These are phyloP conservation scores for Drosophila kambysellisi DNA, from an alignment of 2,888 invertebrate species.

Conservation along the genomic window DNA sequence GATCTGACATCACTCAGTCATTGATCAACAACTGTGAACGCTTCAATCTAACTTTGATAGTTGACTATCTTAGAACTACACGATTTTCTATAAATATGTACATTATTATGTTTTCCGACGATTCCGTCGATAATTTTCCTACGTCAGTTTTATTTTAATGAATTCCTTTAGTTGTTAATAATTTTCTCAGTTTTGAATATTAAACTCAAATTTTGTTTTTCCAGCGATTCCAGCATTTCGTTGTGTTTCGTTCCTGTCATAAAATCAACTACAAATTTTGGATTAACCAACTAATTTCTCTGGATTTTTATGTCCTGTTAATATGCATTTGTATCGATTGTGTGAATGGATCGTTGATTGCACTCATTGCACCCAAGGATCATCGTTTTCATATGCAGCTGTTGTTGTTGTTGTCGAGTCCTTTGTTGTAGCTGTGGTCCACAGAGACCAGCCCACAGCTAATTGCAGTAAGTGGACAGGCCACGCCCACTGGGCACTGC, in stretches of 20 bases:
- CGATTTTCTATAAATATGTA: neutral
- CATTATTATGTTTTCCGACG: neutral
- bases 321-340: neutral
- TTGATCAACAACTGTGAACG: constrained; percentile 10
- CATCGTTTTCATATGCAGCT: constrained; percentile 33
- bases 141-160: neutral
- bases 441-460: constrained; percentile 38
- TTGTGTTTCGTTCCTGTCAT: no score
- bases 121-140: neutral
- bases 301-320: neutral
- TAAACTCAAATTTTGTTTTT: neutral
- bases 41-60: neutral
- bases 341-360: constrained; percentile 18
- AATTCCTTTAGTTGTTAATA: neutral
- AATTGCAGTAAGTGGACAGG: constrained; percentile 73
- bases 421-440: constrained; percentile 10
- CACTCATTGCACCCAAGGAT: constrained; percentile 17
- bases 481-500: constrained; percentile 49
- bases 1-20: constrained; percentile 26
- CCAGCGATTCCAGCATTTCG: neutral
- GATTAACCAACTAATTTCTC: constrained; percentile 4
- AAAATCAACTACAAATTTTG: no score
- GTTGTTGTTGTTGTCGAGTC: neutral
- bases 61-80: neutral
- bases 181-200: no score